Evolutionary conservation across 2,113 vertebrate species (phyloP).

Genomic region (Herpailurus yagouaroundi): DNA sequence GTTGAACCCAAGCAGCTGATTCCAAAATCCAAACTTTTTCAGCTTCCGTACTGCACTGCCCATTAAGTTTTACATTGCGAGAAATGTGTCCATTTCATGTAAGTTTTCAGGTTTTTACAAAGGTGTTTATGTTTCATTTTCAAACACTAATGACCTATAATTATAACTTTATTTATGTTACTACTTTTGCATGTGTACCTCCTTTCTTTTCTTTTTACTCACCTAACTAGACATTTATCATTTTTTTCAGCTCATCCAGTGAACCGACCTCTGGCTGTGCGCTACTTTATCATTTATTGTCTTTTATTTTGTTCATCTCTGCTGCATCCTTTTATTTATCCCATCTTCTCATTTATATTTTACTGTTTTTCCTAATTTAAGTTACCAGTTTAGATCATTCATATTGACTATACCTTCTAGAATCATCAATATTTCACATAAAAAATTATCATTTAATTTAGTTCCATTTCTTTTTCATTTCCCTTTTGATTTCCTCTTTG

Average conservation of each 20-base stretch:
- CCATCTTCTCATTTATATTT: neutral
- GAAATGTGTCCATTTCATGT: neutral
- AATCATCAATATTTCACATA: neutral
- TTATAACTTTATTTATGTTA: neutral
- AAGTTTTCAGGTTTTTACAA: neutral
- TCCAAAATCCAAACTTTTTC: neutral
- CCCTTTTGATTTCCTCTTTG: neutral
- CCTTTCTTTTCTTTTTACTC: neutral
- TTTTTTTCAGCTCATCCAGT: neutral
- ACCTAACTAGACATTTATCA: neutral
- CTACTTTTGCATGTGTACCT: neutral
- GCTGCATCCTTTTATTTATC: neutral
- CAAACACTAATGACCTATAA: neutral
- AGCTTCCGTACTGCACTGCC: neutral
- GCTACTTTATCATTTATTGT: neutral
- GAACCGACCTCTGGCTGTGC: neutral
- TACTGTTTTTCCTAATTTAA: neutral
- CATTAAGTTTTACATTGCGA: neutral
- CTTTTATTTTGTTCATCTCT: neutral
- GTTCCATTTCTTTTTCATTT: neutral
- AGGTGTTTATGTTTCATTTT: neutral
- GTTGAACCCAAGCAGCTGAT: neutral
- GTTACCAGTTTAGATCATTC: neutral
- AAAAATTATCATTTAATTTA: neutral
- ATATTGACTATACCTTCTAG: neutral